Evolutionary conservation across 1,140 invertebrate species (phyloP).

Genomic region (Conus ventricosus): DNA sequence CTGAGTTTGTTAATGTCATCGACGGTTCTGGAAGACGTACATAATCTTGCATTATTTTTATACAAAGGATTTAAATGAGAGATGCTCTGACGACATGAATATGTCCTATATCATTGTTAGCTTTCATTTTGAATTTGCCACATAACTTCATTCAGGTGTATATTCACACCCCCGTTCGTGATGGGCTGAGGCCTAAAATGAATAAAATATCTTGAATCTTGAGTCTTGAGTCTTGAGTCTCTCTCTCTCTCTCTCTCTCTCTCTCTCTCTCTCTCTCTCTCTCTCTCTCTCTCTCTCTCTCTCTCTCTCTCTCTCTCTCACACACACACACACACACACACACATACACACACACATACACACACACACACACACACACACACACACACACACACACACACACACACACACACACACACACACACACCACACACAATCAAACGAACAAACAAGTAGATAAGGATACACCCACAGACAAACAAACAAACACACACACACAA

Average conservation of each 20-base stretch:
- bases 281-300: background rate
- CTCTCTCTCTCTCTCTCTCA: background rate
- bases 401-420: slow-evolving; percentile 3
- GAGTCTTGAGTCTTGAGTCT: background rate
- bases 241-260: background rate
- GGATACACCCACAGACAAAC: slow-evolving; percentile 6
- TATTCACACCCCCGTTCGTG: no score
- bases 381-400: slow-evolving; percentile 10
- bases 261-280: background rate
- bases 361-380: background rate
- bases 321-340: slow-evolving; percentile 3
- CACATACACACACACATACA: background rate
- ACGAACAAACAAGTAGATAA: background rate
- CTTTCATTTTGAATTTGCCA: no score
- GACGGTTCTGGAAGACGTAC: no score
- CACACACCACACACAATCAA: background rate
- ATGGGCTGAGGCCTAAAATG: no score
- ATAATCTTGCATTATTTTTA: no score
- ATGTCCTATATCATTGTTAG: no score
- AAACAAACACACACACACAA: background rate
- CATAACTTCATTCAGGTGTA: no score
- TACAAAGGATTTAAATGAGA: no score
- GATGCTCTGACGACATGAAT: no score
- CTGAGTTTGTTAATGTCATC: no score
- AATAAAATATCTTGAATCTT: no score